These are phyloP conservation scores for Ageneiosus marmoratus DNA, from an alignment of 2,113 vertebrate genomes.

Conservation along the genomic window DNA sequence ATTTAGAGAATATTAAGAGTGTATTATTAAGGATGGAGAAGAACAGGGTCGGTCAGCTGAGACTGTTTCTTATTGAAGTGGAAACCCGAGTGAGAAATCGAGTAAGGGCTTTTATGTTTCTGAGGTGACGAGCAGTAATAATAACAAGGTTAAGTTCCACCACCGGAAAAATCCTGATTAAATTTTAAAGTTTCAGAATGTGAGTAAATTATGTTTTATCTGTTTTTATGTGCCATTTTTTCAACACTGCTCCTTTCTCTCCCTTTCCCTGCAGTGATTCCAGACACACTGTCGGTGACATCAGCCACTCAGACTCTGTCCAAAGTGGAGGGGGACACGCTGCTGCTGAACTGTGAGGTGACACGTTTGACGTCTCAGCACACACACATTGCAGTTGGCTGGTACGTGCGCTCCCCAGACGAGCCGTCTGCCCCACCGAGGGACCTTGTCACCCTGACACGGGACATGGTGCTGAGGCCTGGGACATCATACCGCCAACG, in stretches of 20 bases:
- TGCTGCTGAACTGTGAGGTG: constrained; percentile 90
- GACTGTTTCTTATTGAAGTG: background rate
- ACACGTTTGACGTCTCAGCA: constrained; percentile 84
- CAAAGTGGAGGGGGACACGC: constrained; percentile 87
- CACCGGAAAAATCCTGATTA: constrained; percentile 30
- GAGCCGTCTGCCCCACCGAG: constrained; percentile 65
- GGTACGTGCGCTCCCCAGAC: constrained; percentile 83
- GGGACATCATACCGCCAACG: constrained; percentile 84
- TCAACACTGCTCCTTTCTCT: background rate
- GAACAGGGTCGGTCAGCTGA: background rate
- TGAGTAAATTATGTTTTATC: background rate
- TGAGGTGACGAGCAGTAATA: background rate
- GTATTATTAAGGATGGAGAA: background rate
- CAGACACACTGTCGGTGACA: constrained; percentile 81
- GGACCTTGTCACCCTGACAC: constrained; percentile 87
- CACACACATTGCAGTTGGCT: constrained; percentile 89
- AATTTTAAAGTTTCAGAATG: constrained; percentile 34
- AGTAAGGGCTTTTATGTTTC: background rate
- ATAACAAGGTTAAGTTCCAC: background rate
- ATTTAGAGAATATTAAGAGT: constrained; percentile 7
- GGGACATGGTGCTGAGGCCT: constrained; percentile 85
- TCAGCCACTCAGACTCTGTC: constrained; percentile 83
- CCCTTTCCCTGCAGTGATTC: constrained; percentile 81
- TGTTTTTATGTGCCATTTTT: background rate
- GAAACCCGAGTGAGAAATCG: background rate